Base-by-base conservation (phyloP, 1,140 invertebrate genomes). In the Bicyclus anynana region DNA sequence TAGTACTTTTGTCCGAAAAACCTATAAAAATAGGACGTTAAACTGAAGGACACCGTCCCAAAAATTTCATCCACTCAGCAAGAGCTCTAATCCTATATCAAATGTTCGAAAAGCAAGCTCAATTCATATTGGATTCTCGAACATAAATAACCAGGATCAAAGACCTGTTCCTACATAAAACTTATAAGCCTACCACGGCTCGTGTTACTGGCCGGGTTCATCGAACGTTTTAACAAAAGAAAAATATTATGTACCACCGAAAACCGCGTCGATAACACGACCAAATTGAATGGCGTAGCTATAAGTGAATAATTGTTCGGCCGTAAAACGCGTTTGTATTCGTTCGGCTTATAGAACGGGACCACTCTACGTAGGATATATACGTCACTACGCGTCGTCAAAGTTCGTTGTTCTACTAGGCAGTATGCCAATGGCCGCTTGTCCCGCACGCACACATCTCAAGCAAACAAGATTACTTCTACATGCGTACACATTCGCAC, bases 391-490 rank as follows among this genome's bases (percentile, higher is more conserved):
- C 63, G 61, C 69, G 63, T 74, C 77, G 79, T 77, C 74, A 77
- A 64, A 80, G 79, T 80, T 90, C 84, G 84, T 87, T 80, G 79
- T 78, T 77, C 82, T 57, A 88, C 74, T 87, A 80, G 85, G 84
- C 80, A 85, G 70, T 84, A 73, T 82, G 84, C 86, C 80, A 86
- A 85, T 70, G 80, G 61, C 67, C 82, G 71, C 65, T 56, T 67
- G 62, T 74, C 60, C 68, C 70, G 62, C 69, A 68, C 79, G 73
- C 72, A 72, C 74, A 78, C 72, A 66, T 59, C 18, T 0, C 5
- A 1, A 44, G 0, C 2, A 44, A 4, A 21, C 42, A 44, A 44
- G 20, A 21, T 44, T 44, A 44, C 42, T 20, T 5, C 4, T 5
- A 35, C 42, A 56, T 16, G 9, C 37, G 21, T 37, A 44, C 17